Base-by-base conservation (phyloP, 1,140 invertebrate species). In the Achroia grisella region DNA sequence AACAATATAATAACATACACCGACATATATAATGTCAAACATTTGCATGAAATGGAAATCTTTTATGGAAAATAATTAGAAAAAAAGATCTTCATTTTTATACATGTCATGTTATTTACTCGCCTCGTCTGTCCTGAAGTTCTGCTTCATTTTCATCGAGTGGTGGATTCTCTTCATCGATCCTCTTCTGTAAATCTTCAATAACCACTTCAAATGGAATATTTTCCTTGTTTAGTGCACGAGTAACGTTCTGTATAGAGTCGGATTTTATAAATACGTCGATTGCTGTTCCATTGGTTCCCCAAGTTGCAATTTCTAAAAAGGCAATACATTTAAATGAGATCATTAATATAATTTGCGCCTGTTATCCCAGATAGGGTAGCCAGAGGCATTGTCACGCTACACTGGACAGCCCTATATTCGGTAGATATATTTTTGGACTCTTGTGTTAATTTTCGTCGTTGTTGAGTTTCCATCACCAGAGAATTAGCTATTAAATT, bases 91-190 rank as follows among this genome's bases (percentile, higher is more conserved):
- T n/a, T n/a, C n/a, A n/a, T n/a, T n/a, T n/a, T n/a, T n/a, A n/a
- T n/a, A n/a, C n/a, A 3, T 23, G 34, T 15, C 4, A 14, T 1
- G 2, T n/a, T n/a, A 4, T 8, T 4, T 3, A 60, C 82, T 68
- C 66, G 94, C 93, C 93, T 89, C 92, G 89, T 61, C 93, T 88
- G 49, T 93, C 90, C 57, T 91, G 88, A 9, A 93, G 85, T 55
- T 89, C 88, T 9, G 89, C 77, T 66, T 91, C 87, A 39, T 91
- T 89, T 60, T 90, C 88, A 6, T 89, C 88, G 1, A 90, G 76
- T 0, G 88, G 83, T 14, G 92, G 92, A 80, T 94, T 95, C 80
- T 95, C 93, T 49, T 90, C 88, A 54, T 94, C 89, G 23, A 95
- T 95, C 5, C 91, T 90, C 52, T 88, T 87, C 68, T 95, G 93